Base-by-base conservation (phyloP, 2,888 invertebrate species). In the Kryphioiulus occultus region DNA sequence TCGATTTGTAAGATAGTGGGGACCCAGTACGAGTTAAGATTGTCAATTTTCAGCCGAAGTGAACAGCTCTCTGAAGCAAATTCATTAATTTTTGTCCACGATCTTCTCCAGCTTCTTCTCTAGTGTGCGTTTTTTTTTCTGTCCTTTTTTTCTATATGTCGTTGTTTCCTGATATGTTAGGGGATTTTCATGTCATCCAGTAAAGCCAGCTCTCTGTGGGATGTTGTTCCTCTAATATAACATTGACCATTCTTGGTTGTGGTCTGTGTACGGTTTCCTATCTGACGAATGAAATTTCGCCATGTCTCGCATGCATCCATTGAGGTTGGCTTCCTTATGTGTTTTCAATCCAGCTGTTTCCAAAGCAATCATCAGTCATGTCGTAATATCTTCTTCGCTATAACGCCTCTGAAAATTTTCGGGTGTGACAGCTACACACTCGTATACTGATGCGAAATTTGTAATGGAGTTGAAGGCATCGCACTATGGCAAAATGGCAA, bases 311-410 rank as follows among this genome's bases (percentile, higher is more conserved):
- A 85, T 39, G 39, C 32, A 85, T 39, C 85, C 85, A 39, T 85
- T 44, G 39, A 85, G 85, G 42, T 85, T 85, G 39, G 85, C 44
- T 44, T 85, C 85, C 44, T 85, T 85, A 85, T 85, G 85, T 85
- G 85, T 85, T 85, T 44, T 85, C 44, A 39, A 85, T 85, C 85
- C 85, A 85, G 85, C 85, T 85, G 85, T 85, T 85, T 85, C 85
- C 85, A 42, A 42, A 85, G 85, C 85, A 85, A 85, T 85, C 85
- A 85, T 85, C 85, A 85, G 85, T 85, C 85, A 85, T 85, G 85
- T 85, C 44, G 85, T 85, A 85, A 85, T 85, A 85, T 39, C 85
- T 85, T 85, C 35, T 17, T 32, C n/a, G 84, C 84, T 35, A 35
- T 84, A 84, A 39, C 39, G 44, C 44, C 19, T 12, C 26, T 85